Base-by-base conservation (phyloP, 2,797 vertebrate genomes). In the Halcyon badia region DNA sequence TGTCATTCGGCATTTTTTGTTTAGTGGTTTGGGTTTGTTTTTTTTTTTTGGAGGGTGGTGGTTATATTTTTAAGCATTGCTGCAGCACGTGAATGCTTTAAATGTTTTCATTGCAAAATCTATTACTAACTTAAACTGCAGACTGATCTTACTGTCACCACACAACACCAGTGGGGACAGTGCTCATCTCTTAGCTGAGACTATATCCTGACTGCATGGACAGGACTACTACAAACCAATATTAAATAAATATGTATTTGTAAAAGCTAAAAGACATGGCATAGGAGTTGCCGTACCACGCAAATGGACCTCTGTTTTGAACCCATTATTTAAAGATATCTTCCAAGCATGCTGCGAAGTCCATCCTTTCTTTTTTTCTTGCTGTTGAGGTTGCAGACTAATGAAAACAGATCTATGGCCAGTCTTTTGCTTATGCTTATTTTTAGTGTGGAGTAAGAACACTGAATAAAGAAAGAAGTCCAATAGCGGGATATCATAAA, bases 371-470 rank as follows among this genome's bases (percentile, higher is more conserved):
- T 60, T 56, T 54, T 39, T 17, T 41, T 48, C 25, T 14, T 19
- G 31, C 22, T 82, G 33, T 12, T 57, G 49, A 83, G 31, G 39
- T 7, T 73, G 39, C 52, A 73, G 35, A 80, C 1, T 64, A 57
- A 71, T n/a, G n/a, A 39, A 80, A 81, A 68, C 11, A 65, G 19
- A 92, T 66, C 56, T n/a, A 78, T 1, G 8, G 69, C 22, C 21
- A 81, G 42, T 58, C 70, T 71, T 77, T 2, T 11, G 37, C 37
- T 70, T 69, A 33, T 5, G 39, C 30, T 89, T 87, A 88, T 76
- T 93, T 96, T 88, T 88, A 86, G 77, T 11, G 21, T 52, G 18
- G 28, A 83, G 19, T 66, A 86, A 83, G 70, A 81, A 84, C 54
- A 62, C 20, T 5, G n/a, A 86, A 39, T 69, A 82, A 76, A 94